Base-by-base conservation (phyloP, 2,888 invertebrate species). In the Macaria liturata region DNA sequence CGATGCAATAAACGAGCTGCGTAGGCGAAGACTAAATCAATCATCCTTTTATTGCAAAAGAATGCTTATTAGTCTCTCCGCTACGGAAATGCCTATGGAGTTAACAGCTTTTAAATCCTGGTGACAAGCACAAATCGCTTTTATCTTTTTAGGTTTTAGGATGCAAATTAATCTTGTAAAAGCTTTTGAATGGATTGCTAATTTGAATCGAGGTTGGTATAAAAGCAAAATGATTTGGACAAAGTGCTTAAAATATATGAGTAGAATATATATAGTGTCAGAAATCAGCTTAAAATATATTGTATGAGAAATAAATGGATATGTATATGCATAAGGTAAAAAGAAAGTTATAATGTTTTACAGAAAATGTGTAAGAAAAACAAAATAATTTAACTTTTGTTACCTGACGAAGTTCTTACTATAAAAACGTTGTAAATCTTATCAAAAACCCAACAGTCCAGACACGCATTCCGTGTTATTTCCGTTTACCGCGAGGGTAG, bases 21-120 rank as follows among this genome's bases (percentile, higher is more conserved):
- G 63, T 65, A 57, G 55, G 66, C 53, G 62, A 51, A 50, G 54
- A 61, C 57, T 57, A 53, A 53, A 46, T 47, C 46, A 37, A 61
- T 61, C 61, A 59, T 66, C 61, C 65, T 66, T 65, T 58, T 61
- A 62, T 62, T 63, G 54, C 49, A 47, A 55, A 59, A 59, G 9
- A 53, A 55, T 32, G 20, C 46, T 9, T 37, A 45, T n/a, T 20
- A 20, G 31, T 48, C 9, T 53, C 49, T 42, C 37, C 46, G 32
- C n/a, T 9, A 34, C 54, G 55, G 55, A 59, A 55, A 55, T 59
- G 7, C 55, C 55, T n/a, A 31, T 32, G 9, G 40, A 39, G 9
- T 40, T 49, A 46, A 43, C 45, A 32, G 45, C 32, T 52, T 56
- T 46, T 50, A 47, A 47, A 43, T 31, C 3, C 37, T 43, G 4